These are phyloP conservation scores for Brienomyrus longianalis DNA, from an alignment of 2,113 vertebrate species.

Conservation along the genomic window DNA sequence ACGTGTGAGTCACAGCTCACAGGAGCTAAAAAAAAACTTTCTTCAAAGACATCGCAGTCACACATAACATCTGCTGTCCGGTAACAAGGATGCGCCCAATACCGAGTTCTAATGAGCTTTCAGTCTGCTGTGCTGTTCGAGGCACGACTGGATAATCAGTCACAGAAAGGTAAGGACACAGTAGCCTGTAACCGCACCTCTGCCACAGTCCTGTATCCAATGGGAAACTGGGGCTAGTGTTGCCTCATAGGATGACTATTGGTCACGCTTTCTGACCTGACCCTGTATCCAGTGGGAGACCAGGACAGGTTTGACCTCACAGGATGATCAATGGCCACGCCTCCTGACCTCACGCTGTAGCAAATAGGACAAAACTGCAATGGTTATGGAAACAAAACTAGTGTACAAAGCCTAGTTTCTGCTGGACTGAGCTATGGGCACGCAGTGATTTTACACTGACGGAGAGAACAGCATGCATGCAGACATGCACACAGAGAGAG, in stretches of 20 bases:
- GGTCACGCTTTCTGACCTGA: not conserved
- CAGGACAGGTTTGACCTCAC: not conserved
- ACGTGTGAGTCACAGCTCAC: not conserved
- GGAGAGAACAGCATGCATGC: too few relatives aligned
- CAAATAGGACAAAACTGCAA: not conserved
- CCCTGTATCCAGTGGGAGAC: not conserved
- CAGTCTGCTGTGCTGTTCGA: not conserved
- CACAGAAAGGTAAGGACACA: not conserved
- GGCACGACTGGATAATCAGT: not conserved
- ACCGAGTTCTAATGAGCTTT: not conserved
- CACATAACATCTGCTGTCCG: conserved; percentile 5
- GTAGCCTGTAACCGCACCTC: not conserved
- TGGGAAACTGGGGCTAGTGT: not conserved
- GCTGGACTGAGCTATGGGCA: not conserved
- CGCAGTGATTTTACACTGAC: not conserved
- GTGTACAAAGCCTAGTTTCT: not conserved
- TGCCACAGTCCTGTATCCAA: not conserved
- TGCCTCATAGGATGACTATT: not conserved
- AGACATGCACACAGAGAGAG: not conserved
- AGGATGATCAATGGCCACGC: not conserved
- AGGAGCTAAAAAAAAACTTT: not conserved
- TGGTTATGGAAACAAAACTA: not conserved
- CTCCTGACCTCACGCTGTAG: not conserved
- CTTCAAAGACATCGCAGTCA: conserved; percentile 5
- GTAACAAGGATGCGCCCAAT: not conserved